These are phyloP conservation scores for Eumaeus atala DNA, from an alignment of 1,140 invertebrate species.

Conservation along the genomic window DNA sequence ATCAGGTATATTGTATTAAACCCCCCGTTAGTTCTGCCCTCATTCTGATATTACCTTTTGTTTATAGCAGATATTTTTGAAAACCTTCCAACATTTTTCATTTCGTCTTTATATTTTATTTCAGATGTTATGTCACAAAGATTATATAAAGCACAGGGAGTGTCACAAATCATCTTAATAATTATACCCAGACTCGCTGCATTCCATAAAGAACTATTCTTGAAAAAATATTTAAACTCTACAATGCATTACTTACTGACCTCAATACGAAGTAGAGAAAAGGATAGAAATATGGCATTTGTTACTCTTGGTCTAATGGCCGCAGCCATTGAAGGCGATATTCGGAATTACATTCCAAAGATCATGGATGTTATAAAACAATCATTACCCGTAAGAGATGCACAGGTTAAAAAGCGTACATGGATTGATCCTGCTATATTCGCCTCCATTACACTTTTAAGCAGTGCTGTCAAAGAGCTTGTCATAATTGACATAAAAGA, in stretches of 20 bases:
- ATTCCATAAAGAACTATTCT: slow-evolving; percentile 90
- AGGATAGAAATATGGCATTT: slow-evolving; percentile 90
- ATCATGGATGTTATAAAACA: slow-evolving; percentile 92
- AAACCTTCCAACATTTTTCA: too few relatives aligned
- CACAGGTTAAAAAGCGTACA: slow-evolving; percentile 81
- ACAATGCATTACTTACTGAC: slow-evolving; percentile 87
- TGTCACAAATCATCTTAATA: slow-evolving; percentile 91
- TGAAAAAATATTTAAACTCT: slow-evolving; percentile 83
- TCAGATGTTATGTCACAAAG: slow-evolving; percentile 86
- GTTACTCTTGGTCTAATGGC: slow-evolving; percentile 92
- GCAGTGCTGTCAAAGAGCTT: slow-evolving; percentile 86
- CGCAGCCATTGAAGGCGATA: slow-evolving; percentile 89
- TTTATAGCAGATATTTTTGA: too few relatives aligned
- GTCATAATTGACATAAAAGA: slow-evolving; percentile 88
- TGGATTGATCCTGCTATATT: slow-evolving; percentile 92
- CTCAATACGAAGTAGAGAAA: slow-evolving; percentile 84
- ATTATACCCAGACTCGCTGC: slow-evolving; percentile 96
- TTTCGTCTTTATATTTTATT: slow-evolving; percentile 28
- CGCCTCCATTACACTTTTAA: slow-evolving; percentile 94
- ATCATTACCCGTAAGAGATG: slow-evolving; percentile 87
- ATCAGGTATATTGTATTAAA: too few relatives aligned
- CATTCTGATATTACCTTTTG: too few relatives aligned
- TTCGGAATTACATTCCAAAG: slow-evolving; percentile 85
- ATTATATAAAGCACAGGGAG: slow-evolving; percentile 82
- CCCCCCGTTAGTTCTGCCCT: too few relatives aligned